Conservation (phyloP, 2,113 vertebrate genomes). For the Microtus richardsoni region DNA sequence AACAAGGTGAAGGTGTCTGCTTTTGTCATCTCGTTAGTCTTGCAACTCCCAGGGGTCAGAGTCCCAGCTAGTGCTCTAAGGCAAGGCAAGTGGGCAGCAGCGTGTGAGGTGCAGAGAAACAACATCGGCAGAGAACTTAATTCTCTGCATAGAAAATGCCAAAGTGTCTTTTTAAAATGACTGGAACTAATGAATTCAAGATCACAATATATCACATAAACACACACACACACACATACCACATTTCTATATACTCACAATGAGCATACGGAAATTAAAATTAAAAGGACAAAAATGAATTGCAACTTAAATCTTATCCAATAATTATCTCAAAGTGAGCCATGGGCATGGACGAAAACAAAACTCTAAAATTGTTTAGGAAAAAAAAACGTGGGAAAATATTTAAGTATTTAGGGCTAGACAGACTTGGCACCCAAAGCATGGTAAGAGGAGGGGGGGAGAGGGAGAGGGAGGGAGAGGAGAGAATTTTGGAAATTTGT, state of each 20-base stretch:
- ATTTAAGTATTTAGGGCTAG: neutral
- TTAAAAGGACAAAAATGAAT: neutral
- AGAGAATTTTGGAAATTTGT: neutral
- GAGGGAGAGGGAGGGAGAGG: rapidly evolving
- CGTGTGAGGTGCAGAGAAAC: neutral
- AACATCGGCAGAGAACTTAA: neutral
- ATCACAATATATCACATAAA: neutral
- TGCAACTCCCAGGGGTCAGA: no score
- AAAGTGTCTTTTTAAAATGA: neutral
- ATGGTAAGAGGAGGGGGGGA: no score
- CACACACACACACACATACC: neutral
- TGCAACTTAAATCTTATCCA: neutral
- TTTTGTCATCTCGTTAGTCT: neutral
- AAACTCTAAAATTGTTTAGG: neutral
- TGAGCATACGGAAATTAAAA: neutral
- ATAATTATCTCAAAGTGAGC: neutral
- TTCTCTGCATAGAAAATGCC: neutral
- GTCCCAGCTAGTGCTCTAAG: neutral
- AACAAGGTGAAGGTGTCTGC: neutral
- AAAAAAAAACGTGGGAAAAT: neutral
- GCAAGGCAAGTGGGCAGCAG: neutral
- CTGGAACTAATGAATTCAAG: neutral
- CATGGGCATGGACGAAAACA: neutral
- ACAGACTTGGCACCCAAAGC: neutral
- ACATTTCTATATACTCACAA: neutral